Conservation (phyloP, 2,797 vertebrate species). For the Cyclopterus lumpus region DNA sequence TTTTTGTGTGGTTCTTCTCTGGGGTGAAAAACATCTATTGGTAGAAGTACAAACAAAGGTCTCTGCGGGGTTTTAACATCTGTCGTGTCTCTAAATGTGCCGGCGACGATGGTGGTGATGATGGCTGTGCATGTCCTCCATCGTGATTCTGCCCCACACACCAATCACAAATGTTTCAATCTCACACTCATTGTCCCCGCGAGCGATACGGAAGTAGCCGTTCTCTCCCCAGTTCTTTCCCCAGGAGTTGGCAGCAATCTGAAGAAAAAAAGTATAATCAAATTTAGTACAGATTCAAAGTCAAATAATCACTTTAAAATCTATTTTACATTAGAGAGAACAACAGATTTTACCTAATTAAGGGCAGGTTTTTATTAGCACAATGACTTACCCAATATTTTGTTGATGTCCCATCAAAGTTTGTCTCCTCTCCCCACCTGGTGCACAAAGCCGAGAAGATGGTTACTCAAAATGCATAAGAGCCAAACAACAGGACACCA, state of each 20-base stretch:
- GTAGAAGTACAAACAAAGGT: conserved; percentile 32
- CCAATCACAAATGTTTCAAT: conserved; percentile 95
- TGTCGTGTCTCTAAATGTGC: conserved; percentile 71
- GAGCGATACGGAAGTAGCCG: conserved; percentile 93
- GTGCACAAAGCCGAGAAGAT: conserved; percentile 44
- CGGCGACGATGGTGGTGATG: conserved; percentile 75
- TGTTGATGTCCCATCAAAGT: conserved; percentile 82
- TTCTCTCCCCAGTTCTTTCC: conserved; percentile 94
- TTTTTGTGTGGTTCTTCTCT: conserved; percentile 37
- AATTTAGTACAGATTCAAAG: neutral
- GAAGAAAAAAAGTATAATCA: conserved; percentile 30
- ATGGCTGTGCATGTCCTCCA: conserved; percentile 93
- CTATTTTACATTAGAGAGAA: neutral
- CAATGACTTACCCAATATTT: conserved; percentile 93
- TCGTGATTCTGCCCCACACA: conserved; percentile 93
- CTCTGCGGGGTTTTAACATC: conserved; percentile 19
- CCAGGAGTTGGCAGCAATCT: conserved; percentile 98
- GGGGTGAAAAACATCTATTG: conserved; percentile 25
- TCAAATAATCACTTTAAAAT: neutral
- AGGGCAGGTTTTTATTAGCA: neutral
- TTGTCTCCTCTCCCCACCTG: conserved; percentile 94
- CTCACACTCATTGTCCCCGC: conserved; percentile 94
- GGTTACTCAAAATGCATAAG: conserved; percentile 23
- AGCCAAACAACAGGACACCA: conserved; percentile 4
- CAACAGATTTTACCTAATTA: neutral